Evolutionary conservation across 2,888 invertebrate genomes (phyloP), one percentile per base, ranked within the genome.

Genomic region (Noctua fimbriata): DNA sequence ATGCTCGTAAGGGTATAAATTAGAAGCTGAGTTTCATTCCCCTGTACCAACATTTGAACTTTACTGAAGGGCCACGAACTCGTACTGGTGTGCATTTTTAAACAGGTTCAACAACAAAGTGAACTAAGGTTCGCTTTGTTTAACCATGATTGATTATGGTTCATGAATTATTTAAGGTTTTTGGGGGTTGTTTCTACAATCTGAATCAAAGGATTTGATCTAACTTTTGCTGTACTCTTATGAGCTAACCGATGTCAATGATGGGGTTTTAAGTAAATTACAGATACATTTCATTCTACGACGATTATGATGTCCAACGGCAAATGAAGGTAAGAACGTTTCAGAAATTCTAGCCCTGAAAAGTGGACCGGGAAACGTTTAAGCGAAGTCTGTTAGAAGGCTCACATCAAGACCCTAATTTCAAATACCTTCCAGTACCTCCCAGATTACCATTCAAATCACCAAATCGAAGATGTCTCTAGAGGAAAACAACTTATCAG

Each of bases 21-120:
- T 95, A 93, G 89, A 92, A 93, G 92, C 92, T 87, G 88, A 93
- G 94, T 93, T 94, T 93, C 92, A 94, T 94, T 93, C 91, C 91
- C 92, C 89, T 93, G 93, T 93, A 92, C 90, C 90, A 93, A 93
- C 93, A 93, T 94, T 93, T 93, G 92, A 93, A 92, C 92, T 93
- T 93, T 91, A 90, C 92, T 92, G 92, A 93, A 91, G 90, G 88
- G 87, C 76, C 52, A 83, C 88, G 89, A 89, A 88, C 88, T 88
- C 86, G 81, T 79, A 78, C 44, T 79, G 79, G 78, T 81, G 81
- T 83, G 87, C 83, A 88, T 89, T 87, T 89, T 89, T 83, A 87
- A 86, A 78, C 72, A 86, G 69, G 49, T 79, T 79, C 49, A 67
- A 87, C 81, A 81, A 87, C 69, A 81, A 78, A 84, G 52, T 65